Percentiles rank a stretch among this genome's conserved stretches.
These are phyloP conservation scores for Aleiodes alternator DNA, from an alignment of 2,888 invertebrate species.

Conservation along the genomic window DNA sequence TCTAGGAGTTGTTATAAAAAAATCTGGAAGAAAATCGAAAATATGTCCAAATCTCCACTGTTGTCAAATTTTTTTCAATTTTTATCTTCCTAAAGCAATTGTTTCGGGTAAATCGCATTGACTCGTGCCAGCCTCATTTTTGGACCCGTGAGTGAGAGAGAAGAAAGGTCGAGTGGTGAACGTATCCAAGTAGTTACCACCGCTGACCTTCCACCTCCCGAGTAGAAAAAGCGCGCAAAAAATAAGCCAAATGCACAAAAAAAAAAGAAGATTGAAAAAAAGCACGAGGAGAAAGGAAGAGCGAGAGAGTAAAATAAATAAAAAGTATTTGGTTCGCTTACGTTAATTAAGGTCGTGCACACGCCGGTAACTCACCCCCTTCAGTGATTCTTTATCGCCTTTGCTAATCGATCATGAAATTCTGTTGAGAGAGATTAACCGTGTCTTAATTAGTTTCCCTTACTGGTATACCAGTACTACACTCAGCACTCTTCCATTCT, in stretches of 20 bases:
- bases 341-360: slow-evolving; percentile 71
- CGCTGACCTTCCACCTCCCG: slow-evolving; percentile 32
- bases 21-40: too few relatives aligned
- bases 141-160: not conserved
- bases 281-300: slow-evolving; percentile 10
- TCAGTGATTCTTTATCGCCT: slow-evolving; percentile 65
- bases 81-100: not conserved
- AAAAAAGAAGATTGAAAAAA: not conserved
- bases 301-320: slow-evolving; percentile 29
- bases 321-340: slow-evolving; percentile 60
- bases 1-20: too few relatives aligned
- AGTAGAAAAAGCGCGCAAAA: slow-evolving; percentile 31
- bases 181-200: slow-evolving; percentile 20
- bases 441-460: slow-evolving; percentile 71
- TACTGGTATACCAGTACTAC: slow-evolving; percentile 54
- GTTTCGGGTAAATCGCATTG: not conserved
- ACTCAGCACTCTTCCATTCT: slow-evolving; percentile 43
- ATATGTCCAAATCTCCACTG: too few relatives aligned
- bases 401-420: slow-evolving; percentile 70
- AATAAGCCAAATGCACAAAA: slow-evolving; percentile 5
- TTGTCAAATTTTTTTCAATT: too few relatives aligned
- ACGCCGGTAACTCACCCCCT: slow-evolving; percentile 57
- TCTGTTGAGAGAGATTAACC: slow-evolving; percentile 67
- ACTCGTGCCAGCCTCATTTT: not conserved
- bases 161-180: not conserved